Conservation (phyloP, 2,888 invertebrate genomes). For the Microctonus brassicae region DNA sequence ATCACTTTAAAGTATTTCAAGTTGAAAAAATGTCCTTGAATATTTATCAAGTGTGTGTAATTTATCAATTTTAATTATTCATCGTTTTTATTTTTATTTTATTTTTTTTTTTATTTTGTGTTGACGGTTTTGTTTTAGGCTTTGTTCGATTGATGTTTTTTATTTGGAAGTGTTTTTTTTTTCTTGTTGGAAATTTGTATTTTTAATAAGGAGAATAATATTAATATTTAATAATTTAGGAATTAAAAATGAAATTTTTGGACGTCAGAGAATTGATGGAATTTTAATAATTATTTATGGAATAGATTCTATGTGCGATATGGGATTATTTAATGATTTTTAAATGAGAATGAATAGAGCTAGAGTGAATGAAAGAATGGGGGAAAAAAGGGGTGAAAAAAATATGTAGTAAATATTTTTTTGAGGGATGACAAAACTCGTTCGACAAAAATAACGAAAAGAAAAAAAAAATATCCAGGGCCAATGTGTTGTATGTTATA, state of each 20-base stretch:
- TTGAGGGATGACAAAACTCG: neutral
- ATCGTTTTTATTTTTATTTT: neutral
- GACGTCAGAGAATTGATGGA: neutral
- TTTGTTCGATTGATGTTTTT: too few species aligned
- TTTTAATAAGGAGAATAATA: too few species aligned
- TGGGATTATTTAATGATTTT: slow-evolving; percentile 2
- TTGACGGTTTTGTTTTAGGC: too few species aligned
- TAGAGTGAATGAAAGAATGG: neutral
- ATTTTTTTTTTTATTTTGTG: neutral
- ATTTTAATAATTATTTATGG: neutral
- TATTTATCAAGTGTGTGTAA: neutral
- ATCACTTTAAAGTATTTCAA: neutral
- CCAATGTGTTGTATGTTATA: slow-evolving; percentile 10
- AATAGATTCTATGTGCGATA: neutral
- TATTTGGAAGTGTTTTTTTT: neutral
- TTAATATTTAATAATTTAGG: neutral
- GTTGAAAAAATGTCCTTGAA: neutral
- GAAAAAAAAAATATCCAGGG: too few species aligned
- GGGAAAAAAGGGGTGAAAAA: neutral
- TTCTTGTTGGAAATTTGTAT: too few species aligned
- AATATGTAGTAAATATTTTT: slow-evolving; percentile 10
- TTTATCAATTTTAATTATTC: neutral
- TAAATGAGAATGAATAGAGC: neutral
- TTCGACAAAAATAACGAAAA: too few species aligned
- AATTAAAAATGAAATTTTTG: neutral